A percentile compares a stretch with the other conserved stretches of the same genome.
Evolutionary conservation across 2,888 invertebrate genomes (phyloP).

Genomic region (Mystacides longicornis): DNA sequence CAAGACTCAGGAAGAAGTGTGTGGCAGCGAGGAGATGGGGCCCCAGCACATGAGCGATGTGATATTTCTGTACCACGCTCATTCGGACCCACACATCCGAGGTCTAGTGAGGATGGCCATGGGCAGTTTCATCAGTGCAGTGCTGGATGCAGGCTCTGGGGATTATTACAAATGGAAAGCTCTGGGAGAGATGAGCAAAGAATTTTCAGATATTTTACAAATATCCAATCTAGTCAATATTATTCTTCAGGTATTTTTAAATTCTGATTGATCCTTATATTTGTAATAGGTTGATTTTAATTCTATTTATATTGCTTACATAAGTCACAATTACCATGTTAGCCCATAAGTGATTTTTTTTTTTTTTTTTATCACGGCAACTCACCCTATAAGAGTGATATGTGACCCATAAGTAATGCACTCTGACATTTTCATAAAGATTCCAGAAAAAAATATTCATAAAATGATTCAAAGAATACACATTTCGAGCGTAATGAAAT

Average conservation of each 20-base stretch:
- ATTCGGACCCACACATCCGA: constrained; percentile 75
- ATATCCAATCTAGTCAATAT: constrained; percentile 47
- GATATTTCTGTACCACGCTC: constrained; percentile 55
- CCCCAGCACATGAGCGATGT: constrained; percentile 64
- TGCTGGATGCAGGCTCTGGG: constrained; percentile 49
- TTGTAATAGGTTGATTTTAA: no score
- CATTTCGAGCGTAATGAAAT: no score
- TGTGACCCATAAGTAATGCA: no score
- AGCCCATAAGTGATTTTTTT: no score
- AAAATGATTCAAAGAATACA: no score
- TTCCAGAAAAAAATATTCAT: no score
- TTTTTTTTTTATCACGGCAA: no score
- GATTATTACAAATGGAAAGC: constrained; percentile 48
- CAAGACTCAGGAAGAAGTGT: constrained; percentile 22
- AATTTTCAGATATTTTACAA: constrained; percentile 36
- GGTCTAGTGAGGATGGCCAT: constrained; percentile 63
- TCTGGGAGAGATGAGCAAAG: constrained; percentile 36
- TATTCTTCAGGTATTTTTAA: constrained; percentile 52
- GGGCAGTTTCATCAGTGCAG: constrained; percentile 57
- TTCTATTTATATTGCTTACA: no score
- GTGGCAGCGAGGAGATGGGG: constrained; percentile 26
- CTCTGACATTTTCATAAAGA: no score
- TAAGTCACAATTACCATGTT: no score
- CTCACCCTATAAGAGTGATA: no score
- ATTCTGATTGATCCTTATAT: no score